A percentile compares a stretch with the other conserved stretches of the same genome.
These are phyloP conservation scores for Gambusia holbrooki DNA, from an alignment of 2,113 vertebrate genomes.

Conservation along the genomic window DNA sequence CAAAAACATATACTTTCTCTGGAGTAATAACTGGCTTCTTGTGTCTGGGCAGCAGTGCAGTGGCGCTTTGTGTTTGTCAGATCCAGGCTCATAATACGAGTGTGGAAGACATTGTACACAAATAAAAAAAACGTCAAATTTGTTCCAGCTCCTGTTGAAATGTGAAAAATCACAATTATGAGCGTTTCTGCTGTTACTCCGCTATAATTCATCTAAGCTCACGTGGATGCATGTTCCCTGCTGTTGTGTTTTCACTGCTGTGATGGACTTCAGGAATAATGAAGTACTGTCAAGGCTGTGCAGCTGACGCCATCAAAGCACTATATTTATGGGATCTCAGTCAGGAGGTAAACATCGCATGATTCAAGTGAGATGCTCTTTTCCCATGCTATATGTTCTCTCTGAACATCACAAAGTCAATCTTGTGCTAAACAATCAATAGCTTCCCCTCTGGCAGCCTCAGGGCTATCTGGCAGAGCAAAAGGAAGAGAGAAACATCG, in stretches of 20 bases:
- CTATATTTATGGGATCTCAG: slow-evolving; percentile 56
- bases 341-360: slow-evolving; percentile 54
- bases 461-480: slow-evolving; percentile 45
- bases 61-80: slow-evolving; percentile 25
- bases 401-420: slow-evolving; percentile 59
- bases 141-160: background rate
- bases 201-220: slow-evolving; percentile 21
- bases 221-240: slow-evolving; percentile 3
- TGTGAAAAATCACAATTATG: slow-evolving; percentile 29
- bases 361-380: slow-evolving; percentile 48
- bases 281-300: slow-evolving; percentile 15
- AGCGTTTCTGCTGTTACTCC: slow-evolving; percentile 19
- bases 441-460: slow-evolving; percentile 55
- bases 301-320: slow-evolving; percentile 46
- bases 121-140: slow-evolving; percentile 20
- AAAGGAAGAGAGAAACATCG: slow-evolving; percentile 40
- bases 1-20: slow-evolving; percentile 61
- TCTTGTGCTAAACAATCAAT: slow-evolving; percentile 70
- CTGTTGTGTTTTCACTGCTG: slow-evolving; percentile 26
- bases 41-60: slow-evolving; percentile 27
- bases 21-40: slow-evolving; percentile 53
- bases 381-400: slow-evolving; percentile 44
- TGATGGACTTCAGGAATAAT: slow-evolving; percentile 49
- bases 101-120: slow-evolving; percentile 21
- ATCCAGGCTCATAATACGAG: slow-evolving; percentile 21